phyloP scores from a whole-genome alignment of 2,797 vertebrate genomes.

The Sebastiscus tertius region DNA sequence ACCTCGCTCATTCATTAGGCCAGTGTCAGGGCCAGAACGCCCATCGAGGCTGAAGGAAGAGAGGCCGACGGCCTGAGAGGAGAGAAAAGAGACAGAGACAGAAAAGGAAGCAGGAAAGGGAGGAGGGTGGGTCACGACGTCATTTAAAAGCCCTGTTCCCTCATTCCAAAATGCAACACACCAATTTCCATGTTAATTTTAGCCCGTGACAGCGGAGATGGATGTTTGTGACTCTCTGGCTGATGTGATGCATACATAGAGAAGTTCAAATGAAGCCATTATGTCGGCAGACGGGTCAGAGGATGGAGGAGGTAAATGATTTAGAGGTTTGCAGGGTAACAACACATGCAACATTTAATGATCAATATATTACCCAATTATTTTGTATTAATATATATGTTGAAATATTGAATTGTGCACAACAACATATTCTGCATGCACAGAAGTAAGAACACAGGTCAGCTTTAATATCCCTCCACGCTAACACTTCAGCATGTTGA shows the following conservation, averaged over 20 bases:
- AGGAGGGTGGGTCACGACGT: not conserved
- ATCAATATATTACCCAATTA: not conserved
- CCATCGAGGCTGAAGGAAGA: slow-evolving; percentile 62
- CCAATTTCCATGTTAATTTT: slow-evolving; percentile 86
- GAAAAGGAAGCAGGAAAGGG: slow-evolving; percentile 37
- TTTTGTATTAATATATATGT: not conserved
- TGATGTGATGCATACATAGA: slow-evolving; percentile 66
- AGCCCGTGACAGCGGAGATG: slow-evolving; percentile 68
- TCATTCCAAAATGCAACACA: slow-evolving; percentile 71
- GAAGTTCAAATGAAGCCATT: slow-evolving; percentile 54
- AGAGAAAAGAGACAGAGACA: slow-evolving; percentile 30
- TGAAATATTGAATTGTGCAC: not conserved
- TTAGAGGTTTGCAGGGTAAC: slow-evolving; percentile 19
- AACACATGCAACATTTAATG: not conserved
- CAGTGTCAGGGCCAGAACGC: slow-evolving; percentile 70
- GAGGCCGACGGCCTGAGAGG: slow-evolving; percentile 25
- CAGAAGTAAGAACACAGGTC: not conserved
- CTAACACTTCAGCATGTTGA: not conserved
- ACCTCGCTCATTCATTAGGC: slow-evolving; percentile 81
- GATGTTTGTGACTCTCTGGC: slow-evolving; percentile 77
- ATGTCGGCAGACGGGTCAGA: slow-evolving; percentile 31
- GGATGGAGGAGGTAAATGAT: slow-evolving; percentile 15
- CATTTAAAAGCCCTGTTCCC: slow-evolving; percentile 45
- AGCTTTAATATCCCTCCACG: not conserved
- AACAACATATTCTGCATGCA: not conserved